Evolutionary conservation across 2,113 vertebrate genomes (phyloP).

Genomic region (Gnathonemus longibarbis): DNA sequence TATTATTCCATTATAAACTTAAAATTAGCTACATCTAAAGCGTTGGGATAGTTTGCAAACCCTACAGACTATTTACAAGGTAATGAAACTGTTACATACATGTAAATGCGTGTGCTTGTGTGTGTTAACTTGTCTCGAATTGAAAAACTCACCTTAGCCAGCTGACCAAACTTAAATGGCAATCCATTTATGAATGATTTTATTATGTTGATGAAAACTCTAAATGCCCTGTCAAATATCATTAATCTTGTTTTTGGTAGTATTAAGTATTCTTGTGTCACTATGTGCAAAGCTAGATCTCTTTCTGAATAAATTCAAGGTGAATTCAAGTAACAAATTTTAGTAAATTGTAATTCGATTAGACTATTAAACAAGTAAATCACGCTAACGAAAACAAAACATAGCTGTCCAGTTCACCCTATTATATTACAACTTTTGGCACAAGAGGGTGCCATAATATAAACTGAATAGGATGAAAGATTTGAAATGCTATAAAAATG

Average conservation of each 20-base stretch:
- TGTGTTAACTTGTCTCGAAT: too few species aligned
- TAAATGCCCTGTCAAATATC: background rate
- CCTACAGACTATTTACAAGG: too few species aligned
- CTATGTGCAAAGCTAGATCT: background rate
- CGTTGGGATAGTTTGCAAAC: too few species aligned
- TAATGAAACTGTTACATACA: too few species aligned
- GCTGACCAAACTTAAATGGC: too few species aligned
- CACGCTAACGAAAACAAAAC: background rate
- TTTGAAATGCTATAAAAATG: background rate
- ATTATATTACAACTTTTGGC: background rate
- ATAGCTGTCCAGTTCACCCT: background rate
- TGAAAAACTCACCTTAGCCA: too few species aligned
- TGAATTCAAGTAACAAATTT: background rate
- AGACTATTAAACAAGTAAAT: background rate
- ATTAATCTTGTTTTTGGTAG: background rate
- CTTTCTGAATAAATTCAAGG: background rate
- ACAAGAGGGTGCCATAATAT: conserved; percentile 11
- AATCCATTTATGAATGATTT: too few species aligned
- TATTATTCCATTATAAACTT: too few species aligned
- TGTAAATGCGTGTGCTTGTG: too few species aligned
- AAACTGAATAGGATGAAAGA: background rate
- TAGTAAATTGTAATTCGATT: background rate
- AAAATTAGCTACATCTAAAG: too few species aligned
- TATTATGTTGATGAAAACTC: background rate
- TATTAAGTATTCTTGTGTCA: background rate